Conservation (phyloP, 2,888 invertebrate species). For the Toxonevra muliebris region DNA sequence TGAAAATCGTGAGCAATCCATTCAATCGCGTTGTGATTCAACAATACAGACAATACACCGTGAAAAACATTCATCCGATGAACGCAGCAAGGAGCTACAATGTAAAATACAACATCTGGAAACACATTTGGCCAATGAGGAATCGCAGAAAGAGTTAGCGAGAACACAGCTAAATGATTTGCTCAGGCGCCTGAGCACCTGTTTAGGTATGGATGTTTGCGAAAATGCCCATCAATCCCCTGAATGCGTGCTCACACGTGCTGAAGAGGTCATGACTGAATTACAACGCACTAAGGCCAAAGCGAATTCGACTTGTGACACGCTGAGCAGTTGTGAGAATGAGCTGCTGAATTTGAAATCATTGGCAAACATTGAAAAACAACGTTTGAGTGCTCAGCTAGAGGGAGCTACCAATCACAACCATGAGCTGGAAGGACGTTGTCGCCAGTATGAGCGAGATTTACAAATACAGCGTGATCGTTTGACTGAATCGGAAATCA, state of each 20-base stretch:
- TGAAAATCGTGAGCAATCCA: slow-evolving; percentile 79
- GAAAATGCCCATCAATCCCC: slow-evolving; percentile 73
- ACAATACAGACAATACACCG: slow-evolving; percentile 79
- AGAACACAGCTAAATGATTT: slow-evolving; percentile 75
- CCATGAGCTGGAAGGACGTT: slow-evolving; percentile 77
- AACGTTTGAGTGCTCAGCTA: slow-evolving; percentile 76
- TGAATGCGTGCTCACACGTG: slow-evolving; percentile 79
- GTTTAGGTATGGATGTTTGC: slow-evolving; percentile 77
- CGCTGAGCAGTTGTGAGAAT: slow-evolving; percentile 64
- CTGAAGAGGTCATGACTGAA: slow-evolving; percentile 81
- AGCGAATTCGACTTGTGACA: slow-evolving; percentile 63
- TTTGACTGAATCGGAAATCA: slow-evolving; percentile 77
- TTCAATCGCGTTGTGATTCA: slow-evolving; percentile 73
- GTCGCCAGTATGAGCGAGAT: slow-evolving; percentile 80
- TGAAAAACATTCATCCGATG: slow-evolving; percentile 77
- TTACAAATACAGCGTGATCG: slow-evolving; percentile 77
- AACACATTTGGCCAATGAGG: slow-evolving; percentile 76
- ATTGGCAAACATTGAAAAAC: slow-evolving; percentile 71
- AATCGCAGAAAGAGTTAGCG: slow-evolving; percentile 78
- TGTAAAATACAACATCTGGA: slow-evolving; percentile 79
- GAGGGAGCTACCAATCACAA: slow-evolving; percentile 67
- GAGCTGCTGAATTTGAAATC: slow-evolving; percentile 62
- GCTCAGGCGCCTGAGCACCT: slow-evolving; percentile 75
- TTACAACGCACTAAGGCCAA: slow-evolving; percentile 73
- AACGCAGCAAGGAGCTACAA: slow-evolving; percentile 79